Conservation (phyloP, 2,797 vertebrate genomes). For the Oophaga sylvatica region DNA sequence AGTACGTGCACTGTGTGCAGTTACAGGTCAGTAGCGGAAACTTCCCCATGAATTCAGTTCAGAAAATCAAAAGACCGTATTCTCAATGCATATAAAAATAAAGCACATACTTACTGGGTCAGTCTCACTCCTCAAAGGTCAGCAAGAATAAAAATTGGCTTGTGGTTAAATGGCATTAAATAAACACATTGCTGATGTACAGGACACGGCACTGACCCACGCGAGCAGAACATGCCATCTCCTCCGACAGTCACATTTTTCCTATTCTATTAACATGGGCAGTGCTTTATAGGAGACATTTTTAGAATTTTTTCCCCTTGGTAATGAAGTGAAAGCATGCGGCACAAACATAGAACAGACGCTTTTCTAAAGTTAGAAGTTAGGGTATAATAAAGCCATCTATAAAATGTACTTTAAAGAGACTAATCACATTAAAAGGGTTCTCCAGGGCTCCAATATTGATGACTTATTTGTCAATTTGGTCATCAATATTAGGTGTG, state of each 20-base stretch:
- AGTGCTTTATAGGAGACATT: slow-evolving; percentile 4
- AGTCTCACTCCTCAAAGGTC: slow-evolving; percentile 71
- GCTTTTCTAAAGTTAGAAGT: background rate
- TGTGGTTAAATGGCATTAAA: slow-evolving; percentile 60
- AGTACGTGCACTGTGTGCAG: too few relatives aligned
- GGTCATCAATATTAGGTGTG: too few relatives aligned
- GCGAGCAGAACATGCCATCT: background rate
- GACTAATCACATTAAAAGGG: background rate
- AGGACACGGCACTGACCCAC: background rate
- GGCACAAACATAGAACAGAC: background rate
- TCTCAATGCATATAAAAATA: slow-evolving; percentile 50
- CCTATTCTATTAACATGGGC: background rate
- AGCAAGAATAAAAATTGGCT: slow-evolving; percentile 77
- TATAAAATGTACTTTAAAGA: background rate
- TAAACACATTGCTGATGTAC: slow-evolving; percentile 3
- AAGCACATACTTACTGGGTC: slow-evolving; percentile 73
- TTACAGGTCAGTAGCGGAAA: background rate
- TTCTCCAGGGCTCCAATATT: too few relatives aligned
- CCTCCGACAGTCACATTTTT: background rate
- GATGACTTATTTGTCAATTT: too few relatives aligned
- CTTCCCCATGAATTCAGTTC: background rate
- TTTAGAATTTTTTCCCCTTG: background rate
- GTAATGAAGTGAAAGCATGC: slow-evolving; percentile 15
- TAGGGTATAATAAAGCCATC: background rate
- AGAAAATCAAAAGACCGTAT: background rate